Base-by-base conservation (phyloP, 2,888 invertebrate genomes). In the Drosophila pseudotalamancana region DNA sequence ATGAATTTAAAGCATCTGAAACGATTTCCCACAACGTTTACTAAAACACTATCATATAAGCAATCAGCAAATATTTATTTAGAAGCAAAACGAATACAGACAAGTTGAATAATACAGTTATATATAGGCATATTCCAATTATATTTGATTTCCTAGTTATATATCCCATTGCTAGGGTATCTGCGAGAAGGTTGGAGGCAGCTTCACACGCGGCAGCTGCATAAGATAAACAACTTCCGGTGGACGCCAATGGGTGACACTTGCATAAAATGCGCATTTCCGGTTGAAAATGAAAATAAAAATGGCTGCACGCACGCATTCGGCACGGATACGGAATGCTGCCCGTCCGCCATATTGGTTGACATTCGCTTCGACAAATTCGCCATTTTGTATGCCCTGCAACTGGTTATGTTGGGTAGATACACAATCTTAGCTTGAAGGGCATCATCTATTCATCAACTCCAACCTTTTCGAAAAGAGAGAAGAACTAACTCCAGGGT, bases 151-250 rank as follows among this genome's bases (percentile, higher is more conserved):
- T 21, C 12, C 14, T 48, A 40, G 39, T 16, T 23, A 32, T 31
- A 29, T 31, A 27, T 16, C 16, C 46, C 45, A 16, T 2, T 25
- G 50, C 12, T n/a, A 42, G 29, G 14, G 35, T 6, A 51, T 54
- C 8, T 6, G 29, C 27, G 11, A 27, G 4, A 11, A 8, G 11
- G 27, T 11, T 8, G 27, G 11, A 9, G 31, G 4, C 29, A 6
- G 27, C 25, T 18, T 12, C 8, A 29, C 9, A 6, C 19, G 12
- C 14, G 42, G 27, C 70, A 48, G 40, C 31, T 34, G 63, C 62
- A 57, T 43, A 73, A 79, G 78, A 78, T 77, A 71, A 78, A 79
- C 77, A 74, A 64, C 78, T 79, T 78, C 78, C 78, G 71, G 4
- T 67, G 59, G 19, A 49, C 46, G 75, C 63, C 75, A 63, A 46